Conservation (phyloP, 2,113 vertebrate genomes). For the Ondatra zibethicus region DNA sequence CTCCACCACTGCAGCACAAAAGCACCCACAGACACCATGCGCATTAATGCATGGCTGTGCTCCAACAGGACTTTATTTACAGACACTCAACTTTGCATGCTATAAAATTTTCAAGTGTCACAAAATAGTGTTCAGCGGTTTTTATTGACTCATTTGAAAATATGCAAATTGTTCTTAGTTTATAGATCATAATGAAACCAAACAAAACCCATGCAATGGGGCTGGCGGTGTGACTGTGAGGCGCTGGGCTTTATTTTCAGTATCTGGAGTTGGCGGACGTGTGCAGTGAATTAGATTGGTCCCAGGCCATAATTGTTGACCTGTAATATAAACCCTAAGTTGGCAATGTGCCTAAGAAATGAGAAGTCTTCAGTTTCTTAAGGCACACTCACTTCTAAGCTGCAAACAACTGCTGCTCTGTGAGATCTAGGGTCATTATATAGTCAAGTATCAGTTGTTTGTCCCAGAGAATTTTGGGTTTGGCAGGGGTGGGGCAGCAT, state of each 20-base stretch:
- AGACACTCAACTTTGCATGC: slow-evolving; percentile 14
- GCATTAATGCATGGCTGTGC: background rate
- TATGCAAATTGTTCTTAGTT: background rate
- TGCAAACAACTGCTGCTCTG: background rate
- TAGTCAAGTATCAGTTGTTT: slow-evolving; percentile 18
- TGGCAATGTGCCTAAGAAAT: background rate
- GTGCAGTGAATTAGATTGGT: background rate
- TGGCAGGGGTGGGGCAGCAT: background rate
- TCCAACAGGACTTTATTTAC: slow-evolving; percentile 25
- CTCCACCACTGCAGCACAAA: background rate
- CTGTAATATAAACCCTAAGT: background rate
- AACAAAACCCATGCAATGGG: background rate
- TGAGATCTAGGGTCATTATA: background rate
- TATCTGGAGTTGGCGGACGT: background rate
- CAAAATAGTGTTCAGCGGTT: background rate
- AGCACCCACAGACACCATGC: background rate
- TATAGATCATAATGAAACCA: background rate
- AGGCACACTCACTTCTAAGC: slow-evolving; percentile 9
- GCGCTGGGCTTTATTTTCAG: background rate
- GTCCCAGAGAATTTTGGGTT: background rate
- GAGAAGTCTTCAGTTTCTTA: slow-evolving; percentile 14
- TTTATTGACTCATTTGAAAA: slow-evolving; percentile 40
- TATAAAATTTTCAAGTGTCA: slow-evolving; percentile 5
- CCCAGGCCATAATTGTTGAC: background rate
- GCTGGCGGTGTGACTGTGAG: background rate